A percentile compares a stretch with the other conserved stretches of the same genome.
These are phyloP conservation scores for Butastur rufipennis DNA, from an alignment of 2,113 vertebrate species.

Conservation along the genomic window DNA sequence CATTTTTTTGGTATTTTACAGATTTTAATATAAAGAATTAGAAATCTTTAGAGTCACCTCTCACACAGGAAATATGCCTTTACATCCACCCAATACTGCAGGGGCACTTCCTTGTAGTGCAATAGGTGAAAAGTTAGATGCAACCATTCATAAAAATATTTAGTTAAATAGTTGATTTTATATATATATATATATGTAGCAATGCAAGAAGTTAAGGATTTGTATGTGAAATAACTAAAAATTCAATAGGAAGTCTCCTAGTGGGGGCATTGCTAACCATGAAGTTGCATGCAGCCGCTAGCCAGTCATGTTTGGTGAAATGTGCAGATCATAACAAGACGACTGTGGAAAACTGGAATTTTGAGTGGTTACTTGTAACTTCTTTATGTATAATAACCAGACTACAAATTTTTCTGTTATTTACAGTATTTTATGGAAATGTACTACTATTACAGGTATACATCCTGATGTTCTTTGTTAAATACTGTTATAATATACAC, in stretches of 20 bases:
- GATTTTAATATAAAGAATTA: neutral
- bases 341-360: neutral
- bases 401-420: neutral
- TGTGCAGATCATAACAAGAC: neutral
- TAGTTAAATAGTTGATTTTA: neutral
- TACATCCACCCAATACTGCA: neutral
- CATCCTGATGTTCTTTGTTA: neutral
- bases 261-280: neutral
- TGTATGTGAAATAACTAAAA: neutral
- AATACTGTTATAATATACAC: neutral
- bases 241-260: neutral
- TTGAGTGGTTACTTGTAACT: neutral
- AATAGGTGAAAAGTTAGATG: neutral
- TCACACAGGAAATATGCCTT: neutral
- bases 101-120: neutral
- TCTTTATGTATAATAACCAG: neutral
- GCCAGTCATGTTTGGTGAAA: neutral
- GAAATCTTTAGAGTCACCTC: neutral
- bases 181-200: neutral
- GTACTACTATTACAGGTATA: neutral
- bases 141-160: neutral
- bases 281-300: neutral
- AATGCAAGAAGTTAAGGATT: neutral
- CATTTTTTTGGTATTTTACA: neutral
- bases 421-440: neutral